Percentiles rank a stretch among this genome's conserved stretches.
Conservation (phyloP, 2,797 vertebrate genomes). For the Champsocephalus esox region DNA sequence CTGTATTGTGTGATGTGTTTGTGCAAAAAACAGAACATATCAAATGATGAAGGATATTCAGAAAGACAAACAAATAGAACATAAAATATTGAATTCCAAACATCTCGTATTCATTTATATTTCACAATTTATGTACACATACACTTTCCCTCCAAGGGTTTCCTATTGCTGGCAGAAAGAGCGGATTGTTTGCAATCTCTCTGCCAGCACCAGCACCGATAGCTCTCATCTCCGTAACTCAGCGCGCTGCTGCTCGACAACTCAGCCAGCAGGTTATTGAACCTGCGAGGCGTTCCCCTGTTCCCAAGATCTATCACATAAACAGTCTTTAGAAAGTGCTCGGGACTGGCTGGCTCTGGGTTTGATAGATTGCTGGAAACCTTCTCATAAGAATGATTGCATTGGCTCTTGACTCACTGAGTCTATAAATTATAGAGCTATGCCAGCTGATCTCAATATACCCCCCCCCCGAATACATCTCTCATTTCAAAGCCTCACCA, state of each 20-base stretch:
- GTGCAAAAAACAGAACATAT: constrained; percentile 14
- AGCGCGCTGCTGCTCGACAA: constrained; percentile 31
- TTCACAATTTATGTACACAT: constrained; percentile 14
- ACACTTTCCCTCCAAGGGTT: not conserved
- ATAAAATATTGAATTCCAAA: constrained; percentile 20
- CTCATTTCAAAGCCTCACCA: constrained; percentile 27
- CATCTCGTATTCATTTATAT: constrained; percentile 23
- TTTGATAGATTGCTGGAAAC: constrained; percentile 71
- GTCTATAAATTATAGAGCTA: constrained; percentile 71
- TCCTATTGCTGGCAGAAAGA: constrained; percentile 2
- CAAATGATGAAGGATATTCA: constrained; percentile 9
- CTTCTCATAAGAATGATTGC: constrained; percentile 75
- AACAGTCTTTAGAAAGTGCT: constrained; percentile 65
- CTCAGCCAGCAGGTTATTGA: constrained; percentile 63
- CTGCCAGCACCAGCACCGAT: constrained; percentile 16
- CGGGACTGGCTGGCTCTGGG: constrained; percentile 24
- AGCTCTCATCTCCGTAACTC: constrained; percentile 48
- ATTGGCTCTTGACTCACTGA: constrained; percentile 57
- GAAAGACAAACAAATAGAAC: not conserved
- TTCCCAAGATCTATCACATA: constrained; percentile 63
- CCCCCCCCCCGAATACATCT: constrained; percentile 38
- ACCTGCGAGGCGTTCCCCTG: constrained; percentile 57
- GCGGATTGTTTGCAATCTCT: constrained; percentile 41
- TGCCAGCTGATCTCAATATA: constrained; percentile 62
- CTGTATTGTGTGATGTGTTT: constrained; percentile 32